Evolutionary conservation across 2,888 invertebrate genomes (phyloP).

Genomic region (Acanthosoma haemorrhoidale): DNA sequence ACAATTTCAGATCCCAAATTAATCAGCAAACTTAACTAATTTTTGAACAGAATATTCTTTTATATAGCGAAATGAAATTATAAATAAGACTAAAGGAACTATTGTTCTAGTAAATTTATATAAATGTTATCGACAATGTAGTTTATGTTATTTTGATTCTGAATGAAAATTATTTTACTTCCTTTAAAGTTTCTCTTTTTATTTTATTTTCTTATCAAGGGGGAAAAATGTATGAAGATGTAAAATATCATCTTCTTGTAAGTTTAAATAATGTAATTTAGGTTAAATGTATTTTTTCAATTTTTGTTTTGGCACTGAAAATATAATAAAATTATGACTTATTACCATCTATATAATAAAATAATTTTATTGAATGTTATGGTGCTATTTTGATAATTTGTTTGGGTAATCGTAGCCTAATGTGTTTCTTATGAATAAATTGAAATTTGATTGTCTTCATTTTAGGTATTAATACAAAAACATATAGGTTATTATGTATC

Average conservation of each 20-base stretch:
- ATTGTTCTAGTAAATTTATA: not conserved
- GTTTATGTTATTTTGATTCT: not conserved
- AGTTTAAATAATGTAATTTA: no score
- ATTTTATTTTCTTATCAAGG: no score
- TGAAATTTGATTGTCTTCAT: not conserved
- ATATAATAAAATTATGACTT: not conserved
- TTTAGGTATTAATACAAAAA: slow-evolving; percentile 1
- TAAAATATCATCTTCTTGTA: no score
- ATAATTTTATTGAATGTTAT: slow-evolving; percentile 12
- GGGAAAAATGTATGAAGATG: no score
- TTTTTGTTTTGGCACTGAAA: not conserved
- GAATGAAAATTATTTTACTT: no score
- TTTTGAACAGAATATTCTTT: not conserved
- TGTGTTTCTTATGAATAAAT: slow-evolving; percentile 4
- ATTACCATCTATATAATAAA: slow-evolving; percentile 6
- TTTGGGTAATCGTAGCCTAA: not conserved
- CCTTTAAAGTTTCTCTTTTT: no score
- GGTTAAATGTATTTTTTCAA: not conserved
- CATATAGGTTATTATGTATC: slow-evolving; percentile 4
- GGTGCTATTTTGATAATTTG: slow-evolving; percentile 2
- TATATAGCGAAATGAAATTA: slow-evolving; percentile 1
- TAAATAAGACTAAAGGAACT: slow-evolving; percentile 15
- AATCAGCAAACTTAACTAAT: not conserved
- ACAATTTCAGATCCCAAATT: not conserved
- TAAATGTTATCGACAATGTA: not conserved